These are phyloP conservation scores for Poeciliopsis prolifica DNA, from an alignment of 2,113 vertebrate genomes.

Conservation along the genomic window DNA sequence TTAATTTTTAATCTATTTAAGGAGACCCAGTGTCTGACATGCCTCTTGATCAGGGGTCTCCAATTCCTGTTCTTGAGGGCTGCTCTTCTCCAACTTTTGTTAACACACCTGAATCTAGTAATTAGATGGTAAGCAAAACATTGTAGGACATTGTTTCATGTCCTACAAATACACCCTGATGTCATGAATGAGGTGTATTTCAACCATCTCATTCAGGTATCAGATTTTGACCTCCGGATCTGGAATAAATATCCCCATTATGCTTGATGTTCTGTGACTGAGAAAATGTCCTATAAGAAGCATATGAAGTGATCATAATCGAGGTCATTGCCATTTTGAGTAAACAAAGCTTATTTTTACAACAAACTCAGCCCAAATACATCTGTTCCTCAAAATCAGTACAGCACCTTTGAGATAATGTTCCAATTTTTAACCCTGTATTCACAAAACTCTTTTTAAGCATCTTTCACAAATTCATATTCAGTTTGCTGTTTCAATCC, in stretches of 20 bases:
- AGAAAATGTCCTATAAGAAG: no score
- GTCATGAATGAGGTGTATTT: background rate
- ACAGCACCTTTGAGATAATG: background rate
- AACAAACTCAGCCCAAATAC: background rate
- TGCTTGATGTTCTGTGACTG: background rate
- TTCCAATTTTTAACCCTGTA: no score
- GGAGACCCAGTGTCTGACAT: background rate
- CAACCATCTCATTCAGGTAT: background rate
- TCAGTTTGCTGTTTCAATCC: background rate
- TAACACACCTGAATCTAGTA: no score
- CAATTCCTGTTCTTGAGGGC: no score
- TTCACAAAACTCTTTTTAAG: no score
- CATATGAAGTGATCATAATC: background rate
- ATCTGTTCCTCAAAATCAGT: background rate
- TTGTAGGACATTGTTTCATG: background rate
- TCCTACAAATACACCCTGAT: no score
- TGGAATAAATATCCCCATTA: background rate
- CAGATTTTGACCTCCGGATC: background rate
- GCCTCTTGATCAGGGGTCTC: background rate
- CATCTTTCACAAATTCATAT: background rate
- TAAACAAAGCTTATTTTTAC: background rate
- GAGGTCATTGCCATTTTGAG: background rate
- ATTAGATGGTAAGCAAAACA: background rate
- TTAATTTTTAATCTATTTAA: no score
- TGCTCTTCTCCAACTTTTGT: no score